Evolutionary conservation across 1,140 invertebrate genomes (phyloP), one percentile per base, ranked within the genome.

Genomic region (Leptinotarsa undecemlineata): DNA sequence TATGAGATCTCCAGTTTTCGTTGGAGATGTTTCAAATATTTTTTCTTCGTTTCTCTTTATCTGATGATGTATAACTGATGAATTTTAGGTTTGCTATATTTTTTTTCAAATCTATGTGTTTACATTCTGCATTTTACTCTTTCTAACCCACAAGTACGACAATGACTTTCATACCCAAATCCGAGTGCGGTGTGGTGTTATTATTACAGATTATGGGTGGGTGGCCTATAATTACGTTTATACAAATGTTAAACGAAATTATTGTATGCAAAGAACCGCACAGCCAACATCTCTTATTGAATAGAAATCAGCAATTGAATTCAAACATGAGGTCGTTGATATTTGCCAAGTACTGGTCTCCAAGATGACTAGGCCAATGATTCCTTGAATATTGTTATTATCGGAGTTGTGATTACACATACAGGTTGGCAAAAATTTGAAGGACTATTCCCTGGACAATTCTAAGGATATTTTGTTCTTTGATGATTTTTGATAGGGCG

Each of bases 181-280:
- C 63, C 26, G 63, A 66, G 26, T 21, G n/a, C 20, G 21, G 13
- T 33, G 63, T 66, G 63, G 63, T 33, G 63, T 66, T 19, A 57
- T 69, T 69, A 69, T 69, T 69, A 57, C 4, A 69, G 33, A 17
- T 26, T 51, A 69, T 51, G 68, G 68, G 68, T 69, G 68, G 68
- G 68, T 69, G 68, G 68, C 48, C 68, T 47, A 19, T 48, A 20
- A 69, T 57, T 69, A 51, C 47, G 68, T 57, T 47, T 69, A 69
- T 69, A 69, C 42, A 69, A 69, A 69, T 69, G 42, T 69, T 47
- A 48, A 57, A 26, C 0, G 33, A 13, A 69, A 69, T 69, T 57
- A 57, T 57, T 69, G 68, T 69, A 69, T 69, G 33, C 20, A 48
- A 69, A 69, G 68, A 69, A 69, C 33, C 68, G 21, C 42, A 19